phyloP scores from a whole-genome alignment of 64 coral and sea anemone species.

The Actinia tenebrosa region DNA sequence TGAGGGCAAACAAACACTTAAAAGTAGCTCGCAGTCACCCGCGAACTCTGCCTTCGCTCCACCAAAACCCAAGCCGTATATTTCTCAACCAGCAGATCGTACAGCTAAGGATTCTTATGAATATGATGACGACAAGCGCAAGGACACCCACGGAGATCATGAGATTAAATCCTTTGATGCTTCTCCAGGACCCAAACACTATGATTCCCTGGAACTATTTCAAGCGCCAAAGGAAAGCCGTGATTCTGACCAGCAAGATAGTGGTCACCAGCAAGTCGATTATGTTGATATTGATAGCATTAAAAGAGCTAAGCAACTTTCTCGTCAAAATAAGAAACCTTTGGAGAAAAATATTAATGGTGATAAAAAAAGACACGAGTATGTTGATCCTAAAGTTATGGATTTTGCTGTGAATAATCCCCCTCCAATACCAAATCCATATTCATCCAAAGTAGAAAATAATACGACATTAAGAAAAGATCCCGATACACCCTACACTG shows the following conservation, averaged over 20 bases:
- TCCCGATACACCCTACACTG: background rate
- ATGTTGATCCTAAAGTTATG: background rate
- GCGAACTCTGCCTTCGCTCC: background rate
- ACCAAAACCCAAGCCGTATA: background rate
- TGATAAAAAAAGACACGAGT: background rate
- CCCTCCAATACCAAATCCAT: background rate
- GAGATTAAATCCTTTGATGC: background rate
- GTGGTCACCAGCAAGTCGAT: background rate
- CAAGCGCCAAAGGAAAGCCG: background rate
- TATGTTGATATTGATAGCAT: conserved; percentile 4
- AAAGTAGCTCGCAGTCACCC: background rate
- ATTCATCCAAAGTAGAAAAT: background rate
- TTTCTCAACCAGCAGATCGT: background rate
- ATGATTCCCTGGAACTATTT: background rate
- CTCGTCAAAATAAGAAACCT: background rate
- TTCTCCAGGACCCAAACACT: background rate
- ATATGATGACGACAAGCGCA: background rate
- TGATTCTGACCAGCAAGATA: background rate
- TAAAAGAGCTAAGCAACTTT: background rate
- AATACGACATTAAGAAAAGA: background rate
- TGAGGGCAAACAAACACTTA: background rate
- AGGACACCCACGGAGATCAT: background rate
- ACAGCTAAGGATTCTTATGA: background rate
- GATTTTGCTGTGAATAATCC: background rate
- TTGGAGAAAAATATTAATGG: background rate